Percentiles rank a stretch among this genome's conserved stretches.
Evolutionary conservation across 2,113 vertebrate genomes (phyloP).

Genomic region (Acinonyx jubatus): DNA sequence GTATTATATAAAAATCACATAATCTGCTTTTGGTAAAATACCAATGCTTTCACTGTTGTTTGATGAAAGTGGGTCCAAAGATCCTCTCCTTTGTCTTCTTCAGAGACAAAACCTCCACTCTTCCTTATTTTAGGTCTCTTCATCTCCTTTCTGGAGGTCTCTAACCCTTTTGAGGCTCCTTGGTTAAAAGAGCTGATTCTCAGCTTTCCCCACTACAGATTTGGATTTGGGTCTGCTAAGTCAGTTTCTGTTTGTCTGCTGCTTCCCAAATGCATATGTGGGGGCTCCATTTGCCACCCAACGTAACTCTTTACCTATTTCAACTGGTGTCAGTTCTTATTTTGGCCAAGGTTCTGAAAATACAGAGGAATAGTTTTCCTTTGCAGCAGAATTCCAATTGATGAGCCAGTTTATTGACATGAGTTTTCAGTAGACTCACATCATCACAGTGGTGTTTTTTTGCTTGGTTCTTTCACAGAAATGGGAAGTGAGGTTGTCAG

Average conservation of each 20-base stretch:
- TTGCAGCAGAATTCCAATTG: not conserved
- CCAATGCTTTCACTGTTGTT: not conserved
- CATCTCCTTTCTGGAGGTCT: not conserved
- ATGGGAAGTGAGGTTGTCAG: not conserved
- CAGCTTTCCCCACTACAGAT: not conserved
- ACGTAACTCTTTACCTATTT: not conserved
- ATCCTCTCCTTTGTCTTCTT: not conserved
- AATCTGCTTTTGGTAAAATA: not conserved
- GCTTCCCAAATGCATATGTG: not conserved
- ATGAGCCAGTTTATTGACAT: not conserved
- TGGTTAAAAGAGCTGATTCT: not conserved
- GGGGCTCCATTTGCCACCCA: not conserved
- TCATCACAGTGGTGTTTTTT: not conserved
- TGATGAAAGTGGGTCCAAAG: not conserved
- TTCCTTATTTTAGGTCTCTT: not conserved
- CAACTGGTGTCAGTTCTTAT: not conserved
- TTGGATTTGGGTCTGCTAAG: not conserved
- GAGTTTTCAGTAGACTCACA: not conserved
- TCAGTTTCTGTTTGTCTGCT: not conserved
- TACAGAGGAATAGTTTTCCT: not conserved
- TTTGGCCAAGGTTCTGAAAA: not conserved
- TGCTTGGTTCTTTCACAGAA: not conserved
- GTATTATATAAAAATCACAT: not conserved
- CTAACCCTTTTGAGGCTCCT: not conserved
- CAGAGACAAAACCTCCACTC: not conserved